Evolutionary conservation across 1,140 invertebrate species (phyloP), one percentile per base, ranked within the genome.

Genomic region (Halictus rubicundus): DNA sequence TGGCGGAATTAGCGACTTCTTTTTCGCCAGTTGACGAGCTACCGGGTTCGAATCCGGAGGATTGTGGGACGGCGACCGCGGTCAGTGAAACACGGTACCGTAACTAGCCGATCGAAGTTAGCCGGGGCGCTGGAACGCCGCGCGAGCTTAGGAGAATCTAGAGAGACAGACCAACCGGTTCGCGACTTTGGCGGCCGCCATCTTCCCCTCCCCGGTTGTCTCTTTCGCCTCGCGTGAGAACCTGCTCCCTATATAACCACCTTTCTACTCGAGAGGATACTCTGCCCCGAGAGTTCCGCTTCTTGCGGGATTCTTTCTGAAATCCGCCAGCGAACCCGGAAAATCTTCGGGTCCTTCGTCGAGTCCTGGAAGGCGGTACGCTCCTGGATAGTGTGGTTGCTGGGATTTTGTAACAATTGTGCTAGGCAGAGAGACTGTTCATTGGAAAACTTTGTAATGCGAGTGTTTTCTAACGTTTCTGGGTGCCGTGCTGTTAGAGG

Each of bases 81-180:
- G 68, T 39, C 76, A 57, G 52, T 25, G 70, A 74, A 49, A 71
- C 54, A 21, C 63, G 37, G 70, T 74, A 79, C 78, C 71, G 78
- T 66, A 79, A 73, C 64, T 59, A 72, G 61, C 46, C 77, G 70
- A 39, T 72, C 65, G 52, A 73, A 78, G 77, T 74, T 81, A 69
- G 72, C 61, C 74, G 64, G 66, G 69, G 52, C 59, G 59, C 52
- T 70, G 85, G 73, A 73, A 68, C 68, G 75, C 37, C 42, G 69
- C 57, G 78, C 69, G 80, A 88, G 84, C 84, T 88, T 90, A 88
- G 83, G 89, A 87, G 87, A 90, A 87, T 87, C 78, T 87, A 82
- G 70, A 83, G 80, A 87, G 87, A 88, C 85, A 86, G 75, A 87
- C 86, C 88, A 92, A 93, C 91, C 91, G 91, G 92, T 93, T 93